A percentile compares a stretch with the other conserved stretches of the same genome.
These are phyloP conservation scores for Oryzias javanicus DNA, from an alignment of 2,113 vertebrate species.

Conservation along the genomic window DNA sequence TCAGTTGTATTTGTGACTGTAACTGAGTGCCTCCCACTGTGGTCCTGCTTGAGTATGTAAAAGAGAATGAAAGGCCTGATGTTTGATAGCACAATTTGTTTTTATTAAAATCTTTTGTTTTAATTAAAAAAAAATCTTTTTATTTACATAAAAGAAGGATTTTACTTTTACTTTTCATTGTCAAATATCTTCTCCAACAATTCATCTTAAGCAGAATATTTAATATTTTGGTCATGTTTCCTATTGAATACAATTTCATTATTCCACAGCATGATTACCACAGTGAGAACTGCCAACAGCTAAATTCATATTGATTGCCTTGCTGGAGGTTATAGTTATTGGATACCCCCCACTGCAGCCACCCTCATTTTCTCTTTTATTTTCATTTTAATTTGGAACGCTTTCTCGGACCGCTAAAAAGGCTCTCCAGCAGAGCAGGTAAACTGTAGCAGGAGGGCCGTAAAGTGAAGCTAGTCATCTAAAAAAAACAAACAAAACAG, in stretches of 20 bases:
- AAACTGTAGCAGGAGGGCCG: slow-evolving; percentile 48
- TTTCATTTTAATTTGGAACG: slow-evolving; percentile 61
- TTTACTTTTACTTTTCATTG: background rate
- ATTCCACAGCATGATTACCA: slow-evolving; percentile 68
- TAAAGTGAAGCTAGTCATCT: slow-evolving; percentile 37
- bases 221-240: slow-evolving; percentile 56
- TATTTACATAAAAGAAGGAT: background rate
- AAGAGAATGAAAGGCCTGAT: background rate
- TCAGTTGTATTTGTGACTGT: too few species aligned
- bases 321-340: slow-evolving; percentile 44
- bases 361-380: slow-evolving; percentile 42
- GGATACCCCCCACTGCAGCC: slow-evolving; percentile 20
- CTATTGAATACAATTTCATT: slow-evolving; percentile 72
- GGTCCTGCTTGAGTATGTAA: slow-evolving; percentile 7
- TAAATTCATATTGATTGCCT: slow-evolving; percentile 70
- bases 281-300: slow-evolving; percentile 62
- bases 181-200: background rate
- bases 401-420: slow-evolving; percentile 19
- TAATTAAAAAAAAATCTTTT: too few species aligned
- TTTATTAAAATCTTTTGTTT: background rate
- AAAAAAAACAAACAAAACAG: slow-evolving; percentile 9
- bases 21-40: slow-evolving; percentile 11
- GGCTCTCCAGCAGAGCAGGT: slow-evolving; percentile 46
- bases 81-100: too few species aligned
- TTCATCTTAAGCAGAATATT: slow-evolving; percentile 42